A percentile compares a stretch with the other conserved stretches of the same genome.
Conservation (phyloP, 2,113 vertebrate species). For the Chaetura pelagica region DNA sequence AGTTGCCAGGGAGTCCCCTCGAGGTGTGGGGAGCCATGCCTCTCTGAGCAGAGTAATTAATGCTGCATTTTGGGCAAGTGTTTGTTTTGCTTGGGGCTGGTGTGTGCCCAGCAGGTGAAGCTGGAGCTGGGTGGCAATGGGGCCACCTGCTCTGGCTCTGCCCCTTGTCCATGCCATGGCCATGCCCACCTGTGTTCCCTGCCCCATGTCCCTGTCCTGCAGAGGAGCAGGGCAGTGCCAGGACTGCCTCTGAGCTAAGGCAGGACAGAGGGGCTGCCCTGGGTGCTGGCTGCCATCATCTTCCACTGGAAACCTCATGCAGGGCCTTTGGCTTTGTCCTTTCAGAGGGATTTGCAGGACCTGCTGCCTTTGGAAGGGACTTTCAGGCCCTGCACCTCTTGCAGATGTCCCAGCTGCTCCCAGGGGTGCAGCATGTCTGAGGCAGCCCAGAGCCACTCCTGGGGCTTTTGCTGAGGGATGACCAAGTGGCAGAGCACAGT, state of each 20-base stretch:
- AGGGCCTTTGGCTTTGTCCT: background rate
- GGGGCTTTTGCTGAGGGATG: background rate
- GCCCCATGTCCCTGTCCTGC: background rate
- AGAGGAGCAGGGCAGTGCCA: background rate
- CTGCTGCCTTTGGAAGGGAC: background rate
- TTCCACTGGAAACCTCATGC: accelerated
- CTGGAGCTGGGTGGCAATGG: background rate
- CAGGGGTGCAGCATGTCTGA: background rate
- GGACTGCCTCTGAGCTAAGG: background rate
- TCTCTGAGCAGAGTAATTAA: background rate
- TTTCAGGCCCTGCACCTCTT: background rate
- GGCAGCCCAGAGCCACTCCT: background rate
- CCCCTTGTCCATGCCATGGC: background rate
- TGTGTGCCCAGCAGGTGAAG: background rate
- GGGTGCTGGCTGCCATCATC: background rate
- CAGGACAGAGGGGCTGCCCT: background rate
- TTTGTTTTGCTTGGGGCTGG: background rate
- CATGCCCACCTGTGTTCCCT: accelerated
- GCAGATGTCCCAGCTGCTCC: background rate
- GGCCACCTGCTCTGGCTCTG: background rate
- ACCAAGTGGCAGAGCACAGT: background rate
- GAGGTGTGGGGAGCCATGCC: accelerated
- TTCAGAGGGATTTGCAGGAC: background rate
- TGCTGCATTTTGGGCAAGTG: background rate
- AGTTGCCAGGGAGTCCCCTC: background rate